Conservation (phyloP, 2,113 vertebrate genomes). For the Columbina picui region DNA sequence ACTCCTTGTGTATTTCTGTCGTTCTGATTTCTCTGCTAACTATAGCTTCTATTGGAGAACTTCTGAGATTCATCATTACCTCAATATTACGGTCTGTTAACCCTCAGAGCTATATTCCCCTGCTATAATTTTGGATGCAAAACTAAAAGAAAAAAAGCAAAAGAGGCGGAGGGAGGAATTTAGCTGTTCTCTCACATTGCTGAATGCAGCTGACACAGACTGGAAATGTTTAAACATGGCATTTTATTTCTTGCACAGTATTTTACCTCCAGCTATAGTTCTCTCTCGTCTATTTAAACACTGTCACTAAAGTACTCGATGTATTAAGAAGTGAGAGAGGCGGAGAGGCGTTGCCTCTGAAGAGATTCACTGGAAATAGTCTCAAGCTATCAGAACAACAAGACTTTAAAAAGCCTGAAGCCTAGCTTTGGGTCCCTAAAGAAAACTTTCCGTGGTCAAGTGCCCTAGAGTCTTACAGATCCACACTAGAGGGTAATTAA, state of each 20-base stretch:
- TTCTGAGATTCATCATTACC: not conserved
- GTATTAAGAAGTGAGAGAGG: not conserved
- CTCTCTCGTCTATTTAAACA: not conserved
- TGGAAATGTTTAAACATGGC: not conserved
- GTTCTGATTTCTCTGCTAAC: not conserved
- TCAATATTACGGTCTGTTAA: not conserved
- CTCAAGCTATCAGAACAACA: not conserved
- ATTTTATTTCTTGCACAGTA: not conserved
- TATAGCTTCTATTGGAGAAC: not conserved
- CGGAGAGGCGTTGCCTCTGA: not conserved
- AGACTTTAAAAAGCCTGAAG: not conserved
- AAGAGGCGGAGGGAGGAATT: not conserved
- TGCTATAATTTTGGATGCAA: not conserved
- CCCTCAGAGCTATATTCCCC: not conserved
- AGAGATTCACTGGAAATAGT: not conserved
- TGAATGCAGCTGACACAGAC: not conserved
- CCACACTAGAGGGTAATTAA: not conserved
- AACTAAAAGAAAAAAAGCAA: not conserved
- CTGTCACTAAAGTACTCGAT: not conserved
- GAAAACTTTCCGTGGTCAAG: not conserved
- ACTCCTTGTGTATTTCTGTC: not conserved
- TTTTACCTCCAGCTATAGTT: conserved; percentile 14
- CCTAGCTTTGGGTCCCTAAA: not conserved
- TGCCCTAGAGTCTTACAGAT: not conserved
- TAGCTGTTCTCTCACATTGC: not conserved